Percentiles rank a stretch among this genome's conserved stretches.
Conservation (phyloP, 2,113 vertebrate species). For the Tetraodon nigroviridis region DNA sequence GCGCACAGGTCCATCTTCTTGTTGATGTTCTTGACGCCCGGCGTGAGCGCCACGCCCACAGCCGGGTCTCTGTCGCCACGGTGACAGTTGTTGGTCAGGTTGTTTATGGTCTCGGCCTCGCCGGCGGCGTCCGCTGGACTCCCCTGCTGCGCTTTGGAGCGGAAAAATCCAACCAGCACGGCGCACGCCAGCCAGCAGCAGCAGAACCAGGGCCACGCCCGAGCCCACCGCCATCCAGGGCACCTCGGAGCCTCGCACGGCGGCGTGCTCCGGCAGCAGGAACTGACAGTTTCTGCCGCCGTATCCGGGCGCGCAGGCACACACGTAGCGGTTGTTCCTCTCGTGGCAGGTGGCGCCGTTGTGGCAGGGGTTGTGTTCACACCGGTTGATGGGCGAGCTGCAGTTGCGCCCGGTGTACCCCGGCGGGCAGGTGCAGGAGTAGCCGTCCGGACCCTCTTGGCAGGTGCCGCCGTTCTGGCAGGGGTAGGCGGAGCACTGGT, state of each 20-base stretch:
- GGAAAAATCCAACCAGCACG: conserved; percentile 81
- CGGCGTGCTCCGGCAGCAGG: conserved; percentile 83
- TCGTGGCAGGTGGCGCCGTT: conserved; percentile 97
- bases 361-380: conserved; percentile 91
- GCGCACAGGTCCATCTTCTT: conserved; percentile 93
- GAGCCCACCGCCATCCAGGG: conserved; percentile 94
- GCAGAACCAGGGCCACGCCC: conserved; percentile 85
- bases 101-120: conserved; percentile 95
- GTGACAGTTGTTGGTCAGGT: conserved; percentile 88
- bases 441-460: conserved; percentile 83
- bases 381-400: conserved; percentile 85
- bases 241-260: conserved; percentile 71
- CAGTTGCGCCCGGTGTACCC: conserved; percentile 95
- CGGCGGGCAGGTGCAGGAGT: conserved; percentile 88
- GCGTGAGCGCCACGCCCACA: conserved; percentile 78
- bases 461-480: conserved; percentile 92
- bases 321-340: conserved; percentile 86
- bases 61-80: conserved; percentile 86
- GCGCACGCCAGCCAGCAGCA: conserved; percentile 87
- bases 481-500: conserved; percentile 84
- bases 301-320: conserved; percentile 87
- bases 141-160: conserved; percentile 82
- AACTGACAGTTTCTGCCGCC: conserved; percentile 96
- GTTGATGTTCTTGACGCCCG: conserved; percentile 95
- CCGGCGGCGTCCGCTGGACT: conserved; percentile 72